Evolutionary conservation across 2,888 invertebrate genomes (phyloP).

Genomic region (Chrysolina haemoptera): DNA sequence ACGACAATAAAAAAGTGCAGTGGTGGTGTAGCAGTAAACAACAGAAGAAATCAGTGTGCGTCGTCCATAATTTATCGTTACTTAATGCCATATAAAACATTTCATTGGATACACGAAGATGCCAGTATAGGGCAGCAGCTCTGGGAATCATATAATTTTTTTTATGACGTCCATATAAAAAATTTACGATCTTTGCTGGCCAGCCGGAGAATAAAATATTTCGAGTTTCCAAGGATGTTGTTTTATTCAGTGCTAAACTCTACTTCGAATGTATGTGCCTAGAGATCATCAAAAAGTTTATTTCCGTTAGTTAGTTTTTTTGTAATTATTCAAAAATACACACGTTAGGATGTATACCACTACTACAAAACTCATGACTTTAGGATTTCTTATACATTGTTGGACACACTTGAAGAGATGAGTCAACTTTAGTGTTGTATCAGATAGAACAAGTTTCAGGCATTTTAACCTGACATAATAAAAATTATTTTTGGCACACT

Average conservation of each 20-base stretch:
- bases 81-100: constrained; percentile 21
- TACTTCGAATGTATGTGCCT: neutral
- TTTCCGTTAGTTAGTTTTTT: neutral
- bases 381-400: no score
- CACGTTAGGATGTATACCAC: no score
- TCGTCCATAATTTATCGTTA: constrained; percentile 28
- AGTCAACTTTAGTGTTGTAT: no score
- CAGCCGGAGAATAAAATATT: neutral
- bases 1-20: constrained; percentile 34
- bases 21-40: constrained; percentile 24
- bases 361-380: no score
- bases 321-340: no score
- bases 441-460: no score
- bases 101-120: constrained; percentile 10
- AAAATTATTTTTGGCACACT: no score
- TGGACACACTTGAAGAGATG: no score
- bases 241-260: constrained; percentile 8
- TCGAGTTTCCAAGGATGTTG: neutral
- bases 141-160: constrained; percentile 18
- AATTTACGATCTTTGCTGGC: constrained; percentile 3
- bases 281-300: neutral
- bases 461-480: no score
- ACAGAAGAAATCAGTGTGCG: constrained; percentile 19
- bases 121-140: neutral
- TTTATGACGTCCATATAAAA: neutral